phyloP scores from a whole-genome alignment of 2,113 vertebrate genomes.

The Balaenoptera acutorostrata region DNA sequence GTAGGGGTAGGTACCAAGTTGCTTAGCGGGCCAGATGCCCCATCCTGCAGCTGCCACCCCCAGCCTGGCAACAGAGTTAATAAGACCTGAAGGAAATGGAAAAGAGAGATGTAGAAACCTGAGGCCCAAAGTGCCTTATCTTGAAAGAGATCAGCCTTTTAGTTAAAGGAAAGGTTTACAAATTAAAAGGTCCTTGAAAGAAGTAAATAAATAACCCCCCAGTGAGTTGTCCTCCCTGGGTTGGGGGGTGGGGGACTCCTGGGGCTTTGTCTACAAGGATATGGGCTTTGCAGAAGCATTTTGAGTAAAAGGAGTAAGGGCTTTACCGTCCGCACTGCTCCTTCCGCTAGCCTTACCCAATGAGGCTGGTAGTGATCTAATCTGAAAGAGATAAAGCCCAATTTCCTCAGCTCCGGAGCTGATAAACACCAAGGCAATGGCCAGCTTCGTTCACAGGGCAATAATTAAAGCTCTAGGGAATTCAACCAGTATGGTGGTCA shows the following conservation, averaged over 20 bases:
- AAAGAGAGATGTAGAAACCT: constrained; percentile 33
- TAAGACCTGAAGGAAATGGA: constrained; percentile 10
- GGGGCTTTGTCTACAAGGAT: not conserved
- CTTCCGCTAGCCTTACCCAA: not conserved
- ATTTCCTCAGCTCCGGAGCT: constrained; percentile 69
- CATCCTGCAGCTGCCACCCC: not conserved
- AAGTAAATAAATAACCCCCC: constrained; percentile 17
- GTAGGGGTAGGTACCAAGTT: not conserved
- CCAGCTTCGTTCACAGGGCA: not conserved
- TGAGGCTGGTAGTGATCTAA: constrained; percentile 71
- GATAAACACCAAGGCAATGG: constrained; percentile 72
- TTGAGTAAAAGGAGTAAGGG: constrained; percentile 4
- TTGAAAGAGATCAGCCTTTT: constrained; percentile 27
- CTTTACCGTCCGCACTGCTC: not conserved
- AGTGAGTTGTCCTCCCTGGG: not conserved
- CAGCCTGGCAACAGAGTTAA: not conserved
- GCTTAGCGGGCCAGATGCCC: not conserved
- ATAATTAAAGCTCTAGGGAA: constrained; percentile 39
- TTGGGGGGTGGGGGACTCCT: not conserved
- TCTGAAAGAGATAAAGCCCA: constrained; percentile 75
- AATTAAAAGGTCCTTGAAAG: constrained; percentile 39
- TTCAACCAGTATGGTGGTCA: not conserved
- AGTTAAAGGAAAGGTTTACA: constrained; percentile 20
- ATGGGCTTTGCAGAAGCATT: constrained; percentile 30
- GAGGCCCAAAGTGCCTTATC: constrained; percentile 48